Percentiles rank a stretch among this genome's conserved stretches.
Evolutionary conservation across 2,113 vertebrate species (phyloP).

Genomic region (Ictidomys tridecemlineatus): DNA sequence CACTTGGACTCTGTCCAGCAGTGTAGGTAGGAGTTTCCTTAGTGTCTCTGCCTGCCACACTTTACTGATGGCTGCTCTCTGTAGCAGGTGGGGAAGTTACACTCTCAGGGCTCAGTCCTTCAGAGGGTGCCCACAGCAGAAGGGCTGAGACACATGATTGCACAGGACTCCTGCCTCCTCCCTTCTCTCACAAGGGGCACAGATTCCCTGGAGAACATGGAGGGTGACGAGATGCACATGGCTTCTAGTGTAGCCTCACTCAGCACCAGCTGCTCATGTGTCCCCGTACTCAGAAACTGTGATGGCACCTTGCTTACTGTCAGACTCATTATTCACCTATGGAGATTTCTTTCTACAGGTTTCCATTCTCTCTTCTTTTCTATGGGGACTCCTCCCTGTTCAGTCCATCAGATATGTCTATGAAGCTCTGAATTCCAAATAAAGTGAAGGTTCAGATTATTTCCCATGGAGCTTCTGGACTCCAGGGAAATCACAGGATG

Average conservation of each 20-base stretch:
- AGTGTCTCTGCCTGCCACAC: neutral
- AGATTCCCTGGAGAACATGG: neutral
- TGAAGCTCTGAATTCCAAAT: constrained; percentile 50
- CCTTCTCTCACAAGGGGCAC: rapidly evolving
- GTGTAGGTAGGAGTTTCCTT: neutral
- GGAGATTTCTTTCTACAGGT: neutral
- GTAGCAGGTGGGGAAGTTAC: neutral
- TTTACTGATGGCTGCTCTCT: neutral
- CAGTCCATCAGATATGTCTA: neutral
- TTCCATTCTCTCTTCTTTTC: constrained; percentile 21
- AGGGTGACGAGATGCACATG: neutral
- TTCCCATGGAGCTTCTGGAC: constrained; percentile 4
- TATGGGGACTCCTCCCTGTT: neutral
- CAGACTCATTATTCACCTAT: neutral
- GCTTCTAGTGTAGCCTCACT: neutral
- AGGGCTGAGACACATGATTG: rapidly evolving
- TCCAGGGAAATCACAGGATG: constrained; percentile 63
- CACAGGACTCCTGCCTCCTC: neutral
- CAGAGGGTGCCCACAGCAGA: neutral
- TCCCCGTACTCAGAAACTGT: neutral
- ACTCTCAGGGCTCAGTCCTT: neutral
- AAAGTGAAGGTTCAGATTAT: neutral
- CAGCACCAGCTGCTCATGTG: neutral
- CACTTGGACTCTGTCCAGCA: neutral
- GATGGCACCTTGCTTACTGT: neutral